Evolutionary conservation across 2,797 vertebrate species (phyloP).

Genomic region (Crotalus adamanteus): DNA sequence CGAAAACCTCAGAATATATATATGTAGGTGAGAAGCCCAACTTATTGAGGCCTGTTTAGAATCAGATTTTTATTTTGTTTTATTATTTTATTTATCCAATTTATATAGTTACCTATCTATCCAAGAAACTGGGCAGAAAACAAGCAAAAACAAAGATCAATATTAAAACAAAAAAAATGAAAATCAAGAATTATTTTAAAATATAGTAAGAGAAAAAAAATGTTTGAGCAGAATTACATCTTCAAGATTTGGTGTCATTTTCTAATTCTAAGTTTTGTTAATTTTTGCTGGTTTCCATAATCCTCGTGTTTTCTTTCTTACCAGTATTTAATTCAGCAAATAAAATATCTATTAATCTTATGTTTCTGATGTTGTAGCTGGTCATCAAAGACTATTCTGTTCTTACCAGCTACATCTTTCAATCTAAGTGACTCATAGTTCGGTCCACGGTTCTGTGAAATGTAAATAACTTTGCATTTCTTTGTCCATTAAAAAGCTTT

Average conservation of each 20-base stretch:
- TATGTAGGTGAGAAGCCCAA: not conserved
- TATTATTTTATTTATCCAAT: not conserved
- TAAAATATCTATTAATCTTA: not conserved
- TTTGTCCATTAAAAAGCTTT: conserved; percentile 22
- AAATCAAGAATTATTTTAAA: conserved; percentile 6
- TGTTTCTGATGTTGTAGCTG: not conserved
- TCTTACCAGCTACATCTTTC: conserved; percentile 12
- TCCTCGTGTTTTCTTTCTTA: rapidly evolving
- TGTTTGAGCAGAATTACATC: not conserved
- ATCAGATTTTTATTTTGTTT: too few relatives aligned
- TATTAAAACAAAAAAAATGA: not conserved
- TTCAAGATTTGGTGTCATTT: not conserved
- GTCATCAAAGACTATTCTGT: not conserved
- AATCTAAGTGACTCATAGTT: conserved; percentile 14
- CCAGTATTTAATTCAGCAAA: not conserved
- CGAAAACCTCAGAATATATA: too few relatives aligned
- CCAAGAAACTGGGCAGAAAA: not conserved
- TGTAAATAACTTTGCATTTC: conserved; percentile 40
- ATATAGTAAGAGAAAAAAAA: conserved; percentile 8
- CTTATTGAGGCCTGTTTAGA: too few relatives aligned
- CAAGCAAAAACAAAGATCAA: not conserved
- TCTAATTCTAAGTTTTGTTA: not conserved
- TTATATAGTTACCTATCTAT: too few relatives aligned
- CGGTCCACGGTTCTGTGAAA: conserved; percentile 16
- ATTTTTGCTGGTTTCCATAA: not conserved